A percentile compares a stretch with the other conserved stretches of the same genome.
Evolutionary conservation across 2,113 vertebrate genomes (phyloP).

Genomic region (Sinocyclocheilus maitianheensis): DNA sequence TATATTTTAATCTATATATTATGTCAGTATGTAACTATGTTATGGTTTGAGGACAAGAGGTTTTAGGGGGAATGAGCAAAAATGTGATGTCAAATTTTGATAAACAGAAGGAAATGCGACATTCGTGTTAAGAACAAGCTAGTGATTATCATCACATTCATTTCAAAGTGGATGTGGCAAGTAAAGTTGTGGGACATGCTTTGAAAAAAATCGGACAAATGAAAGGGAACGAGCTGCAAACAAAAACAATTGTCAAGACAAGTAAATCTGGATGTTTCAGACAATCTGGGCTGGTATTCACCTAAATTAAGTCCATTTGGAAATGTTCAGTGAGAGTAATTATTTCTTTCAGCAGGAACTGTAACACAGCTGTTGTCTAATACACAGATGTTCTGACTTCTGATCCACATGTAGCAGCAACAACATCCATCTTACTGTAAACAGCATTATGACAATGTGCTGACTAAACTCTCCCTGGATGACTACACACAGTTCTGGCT

Average conservation of each 20-base stretch:
- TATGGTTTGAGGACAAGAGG: not conserved
- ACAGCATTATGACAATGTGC: slow-evolving; percentile 2
- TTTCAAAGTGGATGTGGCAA: not conserved
- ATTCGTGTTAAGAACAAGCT: not conserved
- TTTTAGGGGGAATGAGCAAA: not conserved
- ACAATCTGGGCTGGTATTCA: not conserved
- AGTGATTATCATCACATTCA: not conserved
- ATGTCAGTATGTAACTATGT: not conserved
- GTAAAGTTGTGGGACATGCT: not conserved
- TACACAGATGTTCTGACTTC: not conserved
- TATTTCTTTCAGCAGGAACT: not conserved
- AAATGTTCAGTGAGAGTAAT: not conserved
- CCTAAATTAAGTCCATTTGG: not conserved
- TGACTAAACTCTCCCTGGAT: not conserved
- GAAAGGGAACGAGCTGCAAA: not conserved
- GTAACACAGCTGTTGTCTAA: not conserved
- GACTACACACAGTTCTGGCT: not conserved
- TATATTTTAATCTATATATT: not conserved
- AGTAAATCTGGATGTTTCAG: not conserved
- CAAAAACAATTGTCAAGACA: not conserved
- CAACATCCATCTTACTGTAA: not conserved
- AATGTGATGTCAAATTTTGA: not conserved
- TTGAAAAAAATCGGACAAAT: not conserved
- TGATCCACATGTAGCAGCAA: not conserved
- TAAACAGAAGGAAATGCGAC: not conserved